Evolutionary conservation across 2,888 invertebrate genomes (phyloP).

Genomic region (Cylindroiulus punctatus): DNA sequence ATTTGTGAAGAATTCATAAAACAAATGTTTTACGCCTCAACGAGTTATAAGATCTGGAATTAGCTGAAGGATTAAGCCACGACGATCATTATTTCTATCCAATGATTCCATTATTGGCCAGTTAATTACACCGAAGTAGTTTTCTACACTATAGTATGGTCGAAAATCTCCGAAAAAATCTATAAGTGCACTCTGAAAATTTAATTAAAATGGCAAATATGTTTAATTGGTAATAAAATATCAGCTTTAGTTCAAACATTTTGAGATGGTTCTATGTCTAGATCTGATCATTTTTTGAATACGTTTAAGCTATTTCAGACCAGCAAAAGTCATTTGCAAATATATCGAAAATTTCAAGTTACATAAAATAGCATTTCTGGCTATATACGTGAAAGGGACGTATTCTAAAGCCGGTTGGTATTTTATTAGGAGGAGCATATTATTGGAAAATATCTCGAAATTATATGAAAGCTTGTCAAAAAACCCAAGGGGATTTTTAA

Average conservation of each 20-base stretch:
- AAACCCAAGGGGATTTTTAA: conserved; percentile 7
- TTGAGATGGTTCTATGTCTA: neutral
- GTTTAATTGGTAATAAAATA: no score
- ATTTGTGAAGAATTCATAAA: neutral
- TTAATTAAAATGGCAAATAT: no score
- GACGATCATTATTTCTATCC: neutral
- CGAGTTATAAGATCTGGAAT: neutral
- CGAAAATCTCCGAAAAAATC: neutral
- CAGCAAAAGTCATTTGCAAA: neutral
- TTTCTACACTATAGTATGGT: neutral
- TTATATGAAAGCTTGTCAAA: conserved; percentile 37
- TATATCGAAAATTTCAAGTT: conserved; percentile 9
- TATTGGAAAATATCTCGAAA: conserved; percentile 4
- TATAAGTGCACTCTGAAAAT: neutral
- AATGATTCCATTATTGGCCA: neutral
- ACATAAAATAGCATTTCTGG: neutral
- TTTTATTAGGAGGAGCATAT: conserved; percentile 5
- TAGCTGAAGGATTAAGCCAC: neutral
- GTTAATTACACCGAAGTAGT: neutral
- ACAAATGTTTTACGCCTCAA: neutral
- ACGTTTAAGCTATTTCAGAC: neutral
- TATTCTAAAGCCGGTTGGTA: neutral
- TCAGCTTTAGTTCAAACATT: no score
- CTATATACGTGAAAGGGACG: neutral
- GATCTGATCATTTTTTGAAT: conserved; percentile 7